Percentiles rank a stretch among this genome's conserved stretches.
phyloP scores from a whole-genome alignment of 2,113 vertebrate species.

The Mugil cephalus region DNA sequence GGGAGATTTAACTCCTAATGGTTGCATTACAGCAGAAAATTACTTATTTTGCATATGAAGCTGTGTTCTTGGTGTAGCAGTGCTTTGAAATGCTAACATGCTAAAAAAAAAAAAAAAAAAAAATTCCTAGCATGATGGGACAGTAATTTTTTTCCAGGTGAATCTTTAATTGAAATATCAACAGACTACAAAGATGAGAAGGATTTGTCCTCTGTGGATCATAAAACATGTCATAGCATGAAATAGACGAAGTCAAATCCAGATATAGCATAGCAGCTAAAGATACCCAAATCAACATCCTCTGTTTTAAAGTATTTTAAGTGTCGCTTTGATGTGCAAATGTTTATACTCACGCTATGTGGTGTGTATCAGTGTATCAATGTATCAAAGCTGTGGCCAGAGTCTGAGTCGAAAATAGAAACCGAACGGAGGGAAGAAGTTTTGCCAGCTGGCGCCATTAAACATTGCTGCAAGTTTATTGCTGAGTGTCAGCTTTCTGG shows the following conservation, averaged over 20 bases:
- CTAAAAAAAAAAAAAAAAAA: too few species aligned
- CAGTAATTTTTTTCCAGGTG: background rate
- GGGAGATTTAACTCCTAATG: too few species aligned
- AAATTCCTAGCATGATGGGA: background rate
- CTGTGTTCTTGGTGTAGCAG: too few species aligned
- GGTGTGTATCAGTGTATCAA: background rate
- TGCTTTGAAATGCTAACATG: background rate
- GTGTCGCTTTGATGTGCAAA: background rate
- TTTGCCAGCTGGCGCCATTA: slow-evolving; percentile 46
- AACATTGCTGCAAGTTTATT: slow-evolving; percentile 54
- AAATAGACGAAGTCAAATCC: too few species aligned
- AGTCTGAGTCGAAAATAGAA: background rate
- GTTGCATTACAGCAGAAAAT: too few species aligned
- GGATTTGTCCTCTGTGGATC: too few species aligned
- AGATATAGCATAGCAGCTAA: background rate
- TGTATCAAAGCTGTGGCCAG: background rate
- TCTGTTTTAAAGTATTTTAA: background rate
- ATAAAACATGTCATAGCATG: too few species aligned
- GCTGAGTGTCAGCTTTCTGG: slow-evolving; percentile 53
- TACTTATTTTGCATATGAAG: too few species aligned
- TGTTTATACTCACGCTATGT: background rate
- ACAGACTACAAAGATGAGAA: too few species aligned
- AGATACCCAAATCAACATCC: background rate
- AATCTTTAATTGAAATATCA: too few species aligned
- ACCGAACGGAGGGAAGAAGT: background rate